phyloP scores from a whole-genome alignment of 2,113 vertebrate species.

The Corynorhinus townsendii region DNA sequence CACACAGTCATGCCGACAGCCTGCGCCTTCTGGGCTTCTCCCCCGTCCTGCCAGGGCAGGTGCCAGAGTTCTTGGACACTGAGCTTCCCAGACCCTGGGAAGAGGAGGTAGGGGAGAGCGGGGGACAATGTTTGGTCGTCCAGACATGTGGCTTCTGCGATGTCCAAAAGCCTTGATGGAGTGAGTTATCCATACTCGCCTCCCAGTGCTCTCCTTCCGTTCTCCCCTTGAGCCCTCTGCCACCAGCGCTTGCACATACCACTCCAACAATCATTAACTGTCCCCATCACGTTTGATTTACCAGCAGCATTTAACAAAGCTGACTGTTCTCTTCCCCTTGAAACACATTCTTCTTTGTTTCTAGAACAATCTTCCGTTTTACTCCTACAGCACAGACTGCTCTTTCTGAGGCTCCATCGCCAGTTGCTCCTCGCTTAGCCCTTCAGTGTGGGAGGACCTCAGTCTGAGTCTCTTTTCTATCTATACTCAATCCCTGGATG shows the following conservation, averaged over 20 bases:
- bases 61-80: background rate
- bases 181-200: background rate
- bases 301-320: background rate
- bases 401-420: background rate
- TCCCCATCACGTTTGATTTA: background rate
- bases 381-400: background rate
- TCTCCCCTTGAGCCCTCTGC: background rate
- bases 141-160: background rate
- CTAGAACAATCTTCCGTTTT: background rate
- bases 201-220: background rate
- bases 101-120: background rate
- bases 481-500: background rate
- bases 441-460: background rate
- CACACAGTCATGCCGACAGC: fast-evolving
- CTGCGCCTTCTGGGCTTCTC: background rate
- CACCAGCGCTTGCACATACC: background rate
- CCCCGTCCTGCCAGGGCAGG: too few relatives aligned
- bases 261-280: background rate
- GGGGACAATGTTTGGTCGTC: background rate
- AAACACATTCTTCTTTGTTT: background rate
- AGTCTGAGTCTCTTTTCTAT: background rate
- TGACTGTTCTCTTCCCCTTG: background rate
- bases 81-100: background rate
- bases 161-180: background rate
- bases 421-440: background rate